These are phyloP conservation scores for Brachyptera putata DNA, from an alignment of 2,888 invertebrate genomes.

Conservation along the genomic window DNA sequence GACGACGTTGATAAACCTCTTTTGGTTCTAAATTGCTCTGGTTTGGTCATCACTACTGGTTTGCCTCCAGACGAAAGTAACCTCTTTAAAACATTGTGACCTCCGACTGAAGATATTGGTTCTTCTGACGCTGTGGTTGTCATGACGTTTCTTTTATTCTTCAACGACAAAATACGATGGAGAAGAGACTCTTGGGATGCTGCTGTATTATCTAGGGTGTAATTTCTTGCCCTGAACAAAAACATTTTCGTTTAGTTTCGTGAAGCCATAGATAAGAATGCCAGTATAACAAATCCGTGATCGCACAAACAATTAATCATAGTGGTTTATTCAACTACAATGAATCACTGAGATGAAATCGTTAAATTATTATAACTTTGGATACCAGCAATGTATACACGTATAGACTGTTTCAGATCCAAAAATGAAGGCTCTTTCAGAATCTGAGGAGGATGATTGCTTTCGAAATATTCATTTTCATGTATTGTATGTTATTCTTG, in stretches of 20 bases:
- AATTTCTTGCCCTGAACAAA: slow-evolving; percentile 39
- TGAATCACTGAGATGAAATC: too few relatives aligned
- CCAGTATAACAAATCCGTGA: too few relatives aligned
- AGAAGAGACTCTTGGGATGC: too few relatives aligned
- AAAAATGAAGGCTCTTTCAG: too few relatives aligned
- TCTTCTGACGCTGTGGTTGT: background rate
- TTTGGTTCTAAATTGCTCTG: slow-evolving; percentile 15
- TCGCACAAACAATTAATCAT: too few relatives aligned
- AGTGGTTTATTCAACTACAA: too few relatives aligned
- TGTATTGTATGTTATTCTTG: too few relatives aligned
- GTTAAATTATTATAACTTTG: too few relatives aligned
- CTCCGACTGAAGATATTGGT: background rate
- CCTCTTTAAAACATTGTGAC: slow-evolving; percentile 22
- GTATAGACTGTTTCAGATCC: too few relatives aligned
- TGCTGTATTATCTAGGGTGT: slow-evolving; percentile 39
- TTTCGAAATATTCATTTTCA: too few relatives aligned
- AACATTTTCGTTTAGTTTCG: slow-evolving; percentile 14
- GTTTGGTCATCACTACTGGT: background rate
- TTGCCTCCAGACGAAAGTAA: slow-evolving; percentile 39
- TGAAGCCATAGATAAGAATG: background rate
- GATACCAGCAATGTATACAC: too few relatives aligned
- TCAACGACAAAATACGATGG: slow-evolving; percentile 41
- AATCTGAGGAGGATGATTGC: too few relatives aligned
- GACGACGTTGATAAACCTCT: slow-evolving; percentile 44
- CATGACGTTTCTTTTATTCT: slow-evolving; percentile 11